A percentile compares a stretch with the other conserved stretches of the same genome.
These are phyloP conservation scores for Stichodactyla mertensii DNA, from an alignment of 64 coral and sea anemone species.

Conservation along the genomic window DNA sequence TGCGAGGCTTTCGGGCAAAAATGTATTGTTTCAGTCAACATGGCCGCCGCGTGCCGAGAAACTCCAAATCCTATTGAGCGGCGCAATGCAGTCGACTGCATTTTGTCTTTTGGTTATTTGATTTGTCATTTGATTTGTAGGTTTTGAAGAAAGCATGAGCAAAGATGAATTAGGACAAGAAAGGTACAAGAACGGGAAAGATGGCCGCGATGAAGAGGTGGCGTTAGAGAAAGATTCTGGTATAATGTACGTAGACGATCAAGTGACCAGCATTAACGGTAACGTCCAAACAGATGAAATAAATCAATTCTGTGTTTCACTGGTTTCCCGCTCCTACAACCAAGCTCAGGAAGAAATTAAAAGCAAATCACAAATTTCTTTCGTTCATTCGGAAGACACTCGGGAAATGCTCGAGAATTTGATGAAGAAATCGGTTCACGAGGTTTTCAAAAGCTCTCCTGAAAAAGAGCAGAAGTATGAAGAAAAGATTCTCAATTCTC, in stretches of 20 bases:
- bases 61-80: no score
- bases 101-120: not conserved
- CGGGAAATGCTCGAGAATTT: slow-evolving; percentile 28
- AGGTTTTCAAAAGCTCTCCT: slow-evolving; percentile 32
- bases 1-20: no score
- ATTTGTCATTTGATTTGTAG: not conserved
- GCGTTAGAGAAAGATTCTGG: not conserved
- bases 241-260: not conserved
- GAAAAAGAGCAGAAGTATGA: slow-evolving; percentile 32
- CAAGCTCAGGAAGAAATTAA: slow-evolving; percentile 26
- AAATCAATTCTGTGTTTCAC: slow-evolving; percentile 11
- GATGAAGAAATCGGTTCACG: slow-evolving; percentile 59
- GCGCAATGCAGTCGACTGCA: not conserved
- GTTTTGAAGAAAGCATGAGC: not conserved
- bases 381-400: slow-evolving; percentile 17
- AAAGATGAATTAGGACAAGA: not conserved
- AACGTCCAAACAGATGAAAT: not conserved
- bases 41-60: no score
- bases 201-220: not conserved
- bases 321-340: slow-evolving; percentile 5
- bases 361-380: not conserved
- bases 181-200: not conserved
- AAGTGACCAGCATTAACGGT: not conserved
- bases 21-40: no score
- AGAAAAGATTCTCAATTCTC: slow-evolving; percentile 24